Conservation (phyloP, 2,113 vertebrate species). For the Rhinopomastus cyanomelas region DNA sequence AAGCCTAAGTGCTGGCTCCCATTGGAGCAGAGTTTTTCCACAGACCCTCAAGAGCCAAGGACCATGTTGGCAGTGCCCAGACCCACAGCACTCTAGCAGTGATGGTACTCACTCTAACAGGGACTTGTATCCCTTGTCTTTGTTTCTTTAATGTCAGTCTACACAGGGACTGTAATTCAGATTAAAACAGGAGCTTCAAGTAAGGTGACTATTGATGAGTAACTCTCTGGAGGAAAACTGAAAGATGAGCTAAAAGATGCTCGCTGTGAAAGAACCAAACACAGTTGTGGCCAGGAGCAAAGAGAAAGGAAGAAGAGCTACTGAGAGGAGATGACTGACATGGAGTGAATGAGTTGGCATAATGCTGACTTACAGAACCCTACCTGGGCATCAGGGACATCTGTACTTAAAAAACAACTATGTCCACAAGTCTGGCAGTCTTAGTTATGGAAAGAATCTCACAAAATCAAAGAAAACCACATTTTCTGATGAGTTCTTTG, state of each 20-base stretch:
- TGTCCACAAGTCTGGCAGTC: not conserved
- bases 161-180: not conserved
- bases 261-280: not conserved
- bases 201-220: not conserved
- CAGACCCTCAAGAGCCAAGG: not conserved
- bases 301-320: not conserved
- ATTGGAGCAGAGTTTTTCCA: not conserved
- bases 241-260: not conserved
- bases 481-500: not conserved
- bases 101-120: not conserved
- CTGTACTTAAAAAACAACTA: accelerated
- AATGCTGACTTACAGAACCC: not conserved
- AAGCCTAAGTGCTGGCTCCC: accelerated
- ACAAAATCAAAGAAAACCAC: not conserved
- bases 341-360: not conserved
- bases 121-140: not conserved
- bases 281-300: not conserved
- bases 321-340: not conserved
- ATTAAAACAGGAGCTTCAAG: not conserved
- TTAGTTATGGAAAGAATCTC: not conserved
- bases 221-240: not conserved
- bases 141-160: not conserved
- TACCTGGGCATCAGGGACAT: not conserved
- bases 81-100: not conserved
- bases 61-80: not conserved